Percentiles rank a stretch among this genome's conserved stretches.
phyloP scores from a whole-genome alignment of 1,140 invertebrate genomes.

The Neodiprion virginianus region DNA sequence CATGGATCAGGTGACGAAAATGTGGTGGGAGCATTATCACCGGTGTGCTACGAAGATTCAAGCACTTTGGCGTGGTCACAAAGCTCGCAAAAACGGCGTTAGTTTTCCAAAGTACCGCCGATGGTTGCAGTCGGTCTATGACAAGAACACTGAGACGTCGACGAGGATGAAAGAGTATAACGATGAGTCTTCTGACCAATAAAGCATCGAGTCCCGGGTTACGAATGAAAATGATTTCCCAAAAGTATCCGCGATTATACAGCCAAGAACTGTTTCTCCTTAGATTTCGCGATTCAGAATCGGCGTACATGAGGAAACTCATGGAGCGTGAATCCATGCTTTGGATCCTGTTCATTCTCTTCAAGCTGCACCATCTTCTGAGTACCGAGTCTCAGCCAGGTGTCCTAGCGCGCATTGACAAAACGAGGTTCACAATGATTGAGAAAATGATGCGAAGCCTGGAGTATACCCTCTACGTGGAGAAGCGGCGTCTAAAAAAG shows the following conservation, averaged over 20 bases:
- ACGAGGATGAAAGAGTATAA: conserved; percentile 35
- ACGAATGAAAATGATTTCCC: too few relatives aligned
- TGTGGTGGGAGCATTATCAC: conserved; percentile 35
- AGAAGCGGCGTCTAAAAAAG: not conserved
- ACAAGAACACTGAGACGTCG: conserved; percentile 31
- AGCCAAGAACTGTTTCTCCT: conserved; percentile 10
- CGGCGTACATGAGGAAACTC: conserved; percentile 13
- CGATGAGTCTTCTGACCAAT: not conserved
- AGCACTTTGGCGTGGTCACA: conserved; percentile 42
- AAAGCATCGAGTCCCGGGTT: too few relatives aligned
- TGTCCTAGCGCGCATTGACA: conserved; percentile 42
- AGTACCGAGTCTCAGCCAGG: conserved; percentile 38
- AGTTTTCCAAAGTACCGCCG: conserved; percentile 28
- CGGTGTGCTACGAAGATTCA: conserved; percentile 41
- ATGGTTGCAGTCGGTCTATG: conserved; percentile 31
- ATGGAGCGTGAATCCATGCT: conserved; percentile 37
- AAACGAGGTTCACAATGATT: conserved; percentile 32
- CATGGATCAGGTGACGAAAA: conserved; percentile 24
- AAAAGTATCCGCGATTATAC: not conserved
- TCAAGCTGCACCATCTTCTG: conserved; percentile 46
- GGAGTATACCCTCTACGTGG: conserved; percentile 29
- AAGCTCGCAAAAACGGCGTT: conserved; percentile 28
- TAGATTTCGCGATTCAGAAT: conserved; percentile 31
- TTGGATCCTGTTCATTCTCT: conserved; percentile 41
- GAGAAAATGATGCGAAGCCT: conserved; percentile 45